Percentiles rank a stretch among this genome's conserved stretches.
These are phyloP conservation scores for Periophthalmodon schlosseri DNA, from an alignment of 2,113 vertebrate genomes.

Conservation along the genomic window DNA sequence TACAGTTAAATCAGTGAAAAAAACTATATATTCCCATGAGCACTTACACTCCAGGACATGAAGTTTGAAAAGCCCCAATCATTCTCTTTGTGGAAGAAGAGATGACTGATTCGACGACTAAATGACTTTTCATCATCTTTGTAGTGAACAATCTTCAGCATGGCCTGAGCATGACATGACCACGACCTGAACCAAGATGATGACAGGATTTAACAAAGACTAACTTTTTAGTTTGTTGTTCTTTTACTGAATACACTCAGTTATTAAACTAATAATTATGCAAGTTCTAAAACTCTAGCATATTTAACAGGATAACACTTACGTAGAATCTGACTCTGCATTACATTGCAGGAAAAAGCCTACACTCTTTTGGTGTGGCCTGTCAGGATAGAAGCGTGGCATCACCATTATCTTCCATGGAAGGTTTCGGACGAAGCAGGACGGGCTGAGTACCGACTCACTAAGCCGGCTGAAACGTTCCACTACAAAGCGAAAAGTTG, in stretches of 20 bases:
- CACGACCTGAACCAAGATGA: slow-evolving; percentile 83
- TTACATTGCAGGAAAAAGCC: slow-evolving; percentile 99
- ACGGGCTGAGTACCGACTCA: slow-evolving; percentile 96
- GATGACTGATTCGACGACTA: slow-evolving; percentile 96
- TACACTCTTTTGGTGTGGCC: slow-evolving; percentile 97
- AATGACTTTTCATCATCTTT: slow-evolving; percentile 99
- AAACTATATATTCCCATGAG: not conserved
- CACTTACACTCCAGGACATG: slow-evolving; percentile 99
- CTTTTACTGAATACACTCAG: not conserved
- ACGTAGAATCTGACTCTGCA: slow-evolving; percentile 99
- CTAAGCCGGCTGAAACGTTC: slow-evolving; percentile 97
- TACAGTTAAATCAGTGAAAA: not conserved
- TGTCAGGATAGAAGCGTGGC: slow-evolving; percentile 96
- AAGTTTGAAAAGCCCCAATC: slow-evolving; percentile 99
- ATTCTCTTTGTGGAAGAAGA: slow-evolving; percentile 99
- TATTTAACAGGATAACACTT: slow-evolving; percentile 64
- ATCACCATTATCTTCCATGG: slow-evolving; percentile 99
- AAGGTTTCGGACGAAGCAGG: slow-evolving; percentile 96
- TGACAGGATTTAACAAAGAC: not conserved
- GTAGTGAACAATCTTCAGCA: slow-evolving; percentile 98
- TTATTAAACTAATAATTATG: not conserved
- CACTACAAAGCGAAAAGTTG: slow-evolving; percentile 96
- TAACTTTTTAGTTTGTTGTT: not conserved
- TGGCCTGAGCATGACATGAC: slow-evolving; percentile 98
- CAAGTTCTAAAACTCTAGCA: not conserved